Base-by-base conservation (phyloP, 1,140 invertebrate genomes). In the Zaprionus tsacasi region DNA sequence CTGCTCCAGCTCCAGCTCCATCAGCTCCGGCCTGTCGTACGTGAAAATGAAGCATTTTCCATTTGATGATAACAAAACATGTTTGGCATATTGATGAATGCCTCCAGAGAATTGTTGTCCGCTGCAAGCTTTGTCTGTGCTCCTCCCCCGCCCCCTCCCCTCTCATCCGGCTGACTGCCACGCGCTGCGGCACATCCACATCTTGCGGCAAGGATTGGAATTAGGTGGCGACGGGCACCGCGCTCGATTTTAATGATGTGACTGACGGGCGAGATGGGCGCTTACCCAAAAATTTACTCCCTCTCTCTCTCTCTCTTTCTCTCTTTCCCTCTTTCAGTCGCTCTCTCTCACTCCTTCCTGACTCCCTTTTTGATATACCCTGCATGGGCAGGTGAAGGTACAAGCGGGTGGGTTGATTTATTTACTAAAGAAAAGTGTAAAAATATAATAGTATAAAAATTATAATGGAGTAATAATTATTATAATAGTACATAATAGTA, bases 41-140 rank as follows among this genome's bases (percentile, higher is more conserved):
- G 83, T 87, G 83, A 75, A 87, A 88, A 87, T 87, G 83, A 88
- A 88, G 80, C 80, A 82, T 88, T 87, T 87, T 87, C 83, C 83
- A 78, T 87, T 87, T 87, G 83, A 87, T 88, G 83, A 87, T 87
- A 88, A 87, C 77, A 82, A 88, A 88, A 88, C 83, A 88, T 88
- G 83, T 88, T 88, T 83, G 83, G 83, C 83, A 88, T 88, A 88
- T 88, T 88, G 83, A 88, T 88, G 83, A 88, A 88, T 83, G 83
- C 81, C 83, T 88, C 83, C 52, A 76, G 83, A 87, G 82, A 64
- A 76, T 88, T 88, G 80, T 74, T 72, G 67, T 76, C 52, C 70
- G 25, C 59, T 52, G 25, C 10, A 13, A 13, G 69, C 57, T 43
- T 40, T 71, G 66, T 70, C 65, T 74, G 65, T 80, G 43, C 17